Percentiles rank a stretch among this genome's conserved stretches.
These are phyloP conservation scores for Centropristis striata DNA, from an alignment of 2,113 vertebrate genomes.

Conservation along the genomic window DNA sequence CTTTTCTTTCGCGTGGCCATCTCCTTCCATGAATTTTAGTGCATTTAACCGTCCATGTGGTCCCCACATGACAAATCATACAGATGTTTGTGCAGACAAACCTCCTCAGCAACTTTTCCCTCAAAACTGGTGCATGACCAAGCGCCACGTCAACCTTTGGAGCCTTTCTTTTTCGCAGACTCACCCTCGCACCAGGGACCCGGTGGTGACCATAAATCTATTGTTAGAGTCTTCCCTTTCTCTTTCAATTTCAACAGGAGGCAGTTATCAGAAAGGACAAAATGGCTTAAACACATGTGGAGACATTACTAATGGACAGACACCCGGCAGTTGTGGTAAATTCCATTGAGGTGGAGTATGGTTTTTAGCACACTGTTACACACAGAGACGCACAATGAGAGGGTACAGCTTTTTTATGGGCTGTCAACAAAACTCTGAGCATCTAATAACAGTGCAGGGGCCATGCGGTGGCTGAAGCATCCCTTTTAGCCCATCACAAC, in stretches of 20 bases:
- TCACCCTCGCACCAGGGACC: too few species aligned
- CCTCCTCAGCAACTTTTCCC: too few species aligned
- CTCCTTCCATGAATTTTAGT: too few species aligned
- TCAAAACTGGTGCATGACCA: too few species aligned
- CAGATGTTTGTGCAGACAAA: too few species aligned
- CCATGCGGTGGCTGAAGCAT: conserved; percentile 75
- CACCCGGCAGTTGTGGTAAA: conserved; percentile 64
- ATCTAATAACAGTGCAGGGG: conserved; percentile 78
- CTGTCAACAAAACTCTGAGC: conserved; percentile 78
- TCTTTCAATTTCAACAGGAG: conserved; percentile 29
- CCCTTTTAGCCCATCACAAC: conserved; percentile 83
- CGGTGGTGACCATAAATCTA: too few species aligned
- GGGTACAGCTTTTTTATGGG: conserved; percentile 72
- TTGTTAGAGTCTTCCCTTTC: conserved; percentile 29
- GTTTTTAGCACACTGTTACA: conserved; percentile 68
- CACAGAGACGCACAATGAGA: conserved; percentile 71
- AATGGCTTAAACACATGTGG: conserved; percentile 55
- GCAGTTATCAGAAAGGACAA: conserved; percentile 46
- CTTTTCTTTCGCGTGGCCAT: too few species aligned
- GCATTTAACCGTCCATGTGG: too few species aligned
- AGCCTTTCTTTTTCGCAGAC: too few species aligned
- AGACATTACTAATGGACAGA: conserved; percentile 59
- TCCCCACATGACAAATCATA: too few species aligned
- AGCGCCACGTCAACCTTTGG: too few species aligned
- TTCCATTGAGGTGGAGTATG: conserved; percentile 62